A percentile compares a stretch with the other conserved stretches of the same genome.
phyloP scores from a whole-genome alignment of 2,113 vertebrate species.

The Pygoscelis adeliae region DNA sequence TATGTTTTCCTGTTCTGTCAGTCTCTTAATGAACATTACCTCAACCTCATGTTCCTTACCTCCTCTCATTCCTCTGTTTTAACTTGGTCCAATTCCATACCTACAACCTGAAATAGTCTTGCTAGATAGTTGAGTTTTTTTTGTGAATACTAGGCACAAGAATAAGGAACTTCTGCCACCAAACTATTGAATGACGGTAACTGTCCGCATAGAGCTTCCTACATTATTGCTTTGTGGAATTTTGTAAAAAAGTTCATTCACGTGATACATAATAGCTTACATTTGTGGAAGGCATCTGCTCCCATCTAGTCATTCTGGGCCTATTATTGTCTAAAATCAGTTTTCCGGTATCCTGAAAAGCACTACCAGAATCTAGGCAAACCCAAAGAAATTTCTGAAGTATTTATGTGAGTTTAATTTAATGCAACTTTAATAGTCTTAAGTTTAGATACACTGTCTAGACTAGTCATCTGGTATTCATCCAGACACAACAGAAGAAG shows the following conservation, averaged over 20 bases:
- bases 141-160: neutral
- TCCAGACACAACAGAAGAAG: neutral
- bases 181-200: neutral
- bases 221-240: neutral
- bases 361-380: neutral
- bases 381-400: neutral
- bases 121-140: neutral
- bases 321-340: neutral
- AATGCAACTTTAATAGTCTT: neutral
- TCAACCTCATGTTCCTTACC: neutral
- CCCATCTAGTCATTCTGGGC: neutral
- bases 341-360: neutral
- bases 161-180: neutral
- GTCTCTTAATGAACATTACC: neutral
- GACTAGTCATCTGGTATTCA: neutral
- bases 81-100: neutral
- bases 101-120: neutral
- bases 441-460: neutral
- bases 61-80: neutral
- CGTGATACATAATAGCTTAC: neutral
- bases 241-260: neutral
- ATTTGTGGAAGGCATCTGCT: neutral
- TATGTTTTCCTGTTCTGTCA: neutral
- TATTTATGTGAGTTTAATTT: neutral
- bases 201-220: neutral